phyloP scores from a whole-genome alignment of 2,888 invertebrate species.

The Xestia rhomboidea region DNA sequence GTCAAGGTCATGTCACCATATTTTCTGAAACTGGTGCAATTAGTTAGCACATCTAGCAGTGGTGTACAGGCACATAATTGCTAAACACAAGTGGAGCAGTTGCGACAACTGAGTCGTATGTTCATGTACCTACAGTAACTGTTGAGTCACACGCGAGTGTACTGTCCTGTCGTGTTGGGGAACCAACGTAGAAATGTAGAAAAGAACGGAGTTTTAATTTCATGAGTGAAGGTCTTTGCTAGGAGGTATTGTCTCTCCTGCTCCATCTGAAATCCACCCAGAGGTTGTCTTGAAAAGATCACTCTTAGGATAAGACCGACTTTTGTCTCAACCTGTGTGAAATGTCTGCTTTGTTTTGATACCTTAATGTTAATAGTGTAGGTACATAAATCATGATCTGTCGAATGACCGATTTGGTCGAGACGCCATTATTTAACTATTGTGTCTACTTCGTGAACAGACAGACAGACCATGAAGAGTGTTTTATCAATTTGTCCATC shows the following conservation, averaged over 20 bases:
- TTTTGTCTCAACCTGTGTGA: background rate
- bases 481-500: too few species aligned
- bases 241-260: background rate
- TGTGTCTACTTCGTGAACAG: too few species aligned
- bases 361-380: too few species aligned
- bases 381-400: too few species aligned
- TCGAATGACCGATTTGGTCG: too few species aligned
- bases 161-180: conserved; percentile 3
- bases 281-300: background rate
- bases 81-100: conserved; percentile 62
- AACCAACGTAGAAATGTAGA: background rate
- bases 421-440: too few species aligned
- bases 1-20: too few species aligned
- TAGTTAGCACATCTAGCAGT: conserved; percentile 24
- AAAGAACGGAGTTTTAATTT: background rate
- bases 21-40: background rate
- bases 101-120: conserved; percentile 48
- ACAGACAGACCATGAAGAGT: too few species aligned
- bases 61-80: conserved; percentile 45
- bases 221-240: background rate
- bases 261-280: background rate
- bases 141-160: conserved; percentile 52
- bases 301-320: background rate
- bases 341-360: too few species aligned
- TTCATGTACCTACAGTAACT: conserved; percentile 28